These are phyloP conservation scores for Euschistus heros DNA, from an alignment of 1,140 invertebrate species.

Conservation along the genomic window DNA sequence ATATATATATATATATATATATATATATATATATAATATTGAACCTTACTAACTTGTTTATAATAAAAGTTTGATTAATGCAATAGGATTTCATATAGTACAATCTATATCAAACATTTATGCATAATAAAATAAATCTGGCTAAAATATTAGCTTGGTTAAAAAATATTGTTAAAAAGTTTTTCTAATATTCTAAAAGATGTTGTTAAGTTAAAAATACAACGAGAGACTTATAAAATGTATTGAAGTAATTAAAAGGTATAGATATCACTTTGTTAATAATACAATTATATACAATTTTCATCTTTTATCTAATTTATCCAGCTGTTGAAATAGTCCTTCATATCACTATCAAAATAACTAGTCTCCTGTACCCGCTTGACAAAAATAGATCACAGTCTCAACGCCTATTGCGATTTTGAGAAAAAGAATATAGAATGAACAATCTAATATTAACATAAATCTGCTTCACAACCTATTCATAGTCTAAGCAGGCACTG, in stretches of 20 bases:
- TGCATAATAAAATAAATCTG: background rate
- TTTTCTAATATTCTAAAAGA: conserved; percentile 7
- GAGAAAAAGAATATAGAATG: too few species aligned
- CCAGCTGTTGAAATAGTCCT: background rate
- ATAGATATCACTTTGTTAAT: conserved; percentile 9
- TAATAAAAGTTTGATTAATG: background rate
- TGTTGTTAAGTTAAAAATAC: background rate
- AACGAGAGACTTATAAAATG: conserved; percentile 10
- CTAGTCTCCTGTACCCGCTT: too few species aligned
- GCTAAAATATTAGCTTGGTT: background rate
- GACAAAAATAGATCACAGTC: too few species aligned
- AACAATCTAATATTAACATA: too few species aligned
- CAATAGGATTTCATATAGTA: background rate
- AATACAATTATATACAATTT: conserved; percentile 7
- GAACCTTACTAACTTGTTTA: background rate
- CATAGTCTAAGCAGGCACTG: too few species aligned
- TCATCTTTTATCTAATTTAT: background rate
- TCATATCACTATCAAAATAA: too few species aligned
- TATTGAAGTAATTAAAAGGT: background rate
- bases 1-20: background rate
- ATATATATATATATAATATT: background rate
- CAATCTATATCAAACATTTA: conserved; percentile 4
- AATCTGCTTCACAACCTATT: too few species aligned
- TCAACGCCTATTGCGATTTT: too few species aligned
- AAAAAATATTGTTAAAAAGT: background rate